These are phyloP conservation scores for Urocyon cinereoargenteus DNA, from an alignment of 2,797 vertebrate genomes.

Conservation along the genomic window DNA sequence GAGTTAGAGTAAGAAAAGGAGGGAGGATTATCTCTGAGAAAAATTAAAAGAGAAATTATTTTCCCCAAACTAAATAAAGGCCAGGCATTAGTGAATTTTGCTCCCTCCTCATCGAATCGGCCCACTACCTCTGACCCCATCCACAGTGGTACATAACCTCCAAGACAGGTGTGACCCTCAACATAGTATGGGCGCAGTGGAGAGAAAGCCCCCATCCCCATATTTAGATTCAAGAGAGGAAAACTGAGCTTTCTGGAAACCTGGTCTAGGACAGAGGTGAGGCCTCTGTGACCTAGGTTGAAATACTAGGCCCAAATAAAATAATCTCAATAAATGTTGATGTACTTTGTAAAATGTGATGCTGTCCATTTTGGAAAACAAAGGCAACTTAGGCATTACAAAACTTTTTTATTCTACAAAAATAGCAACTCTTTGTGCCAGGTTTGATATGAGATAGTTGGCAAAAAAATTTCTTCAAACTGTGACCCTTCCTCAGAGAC, in stretches of 20 bases:
- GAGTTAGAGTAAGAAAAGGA: not conserved
- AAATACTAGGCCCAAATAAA: not conserved
- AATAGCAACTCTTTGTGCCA: conserved; percentile 15
- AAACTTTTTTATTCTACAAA: not conserved
- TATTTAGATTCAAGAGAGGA: not conserved
- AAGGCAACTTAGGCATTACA: not conserved
- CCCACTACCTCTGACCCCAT: not conserved
- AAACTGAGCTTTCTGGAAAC: not conserved
- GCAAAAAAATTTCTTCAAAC: conserved; percentile 56
- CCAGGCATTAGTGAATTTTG: not conserved
- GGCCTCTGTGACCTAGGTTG: not conserved
- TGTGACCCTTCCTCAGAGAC: not conserved
- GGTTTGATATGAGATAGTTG: not conserved
- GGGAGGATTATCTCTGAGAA: not conserved
- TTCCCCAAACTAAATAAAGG: not conserved
- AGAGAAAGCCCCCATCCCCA: not conserved
- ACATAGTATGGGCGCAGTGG: not conserved
- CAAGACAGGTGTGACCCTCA: not conserved
- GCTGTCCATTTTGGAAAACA: not conserved
- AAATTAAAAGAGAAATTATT: not conserved
- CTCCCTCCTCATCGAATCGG: not conserved
- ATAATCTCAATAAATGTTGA: conserved; percentile 12
- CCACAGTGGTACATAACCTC: not conserved
- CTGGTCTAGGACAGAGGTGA: not conserved
- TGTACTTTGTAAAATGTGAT: conserved; percentile 10